Evolutionary conservation across 35 echinoderm and acorn worm genomes (phyloP), one percentile per base, ranked within the genome.

Genomic region (Apostichopus californicus): DNA sequence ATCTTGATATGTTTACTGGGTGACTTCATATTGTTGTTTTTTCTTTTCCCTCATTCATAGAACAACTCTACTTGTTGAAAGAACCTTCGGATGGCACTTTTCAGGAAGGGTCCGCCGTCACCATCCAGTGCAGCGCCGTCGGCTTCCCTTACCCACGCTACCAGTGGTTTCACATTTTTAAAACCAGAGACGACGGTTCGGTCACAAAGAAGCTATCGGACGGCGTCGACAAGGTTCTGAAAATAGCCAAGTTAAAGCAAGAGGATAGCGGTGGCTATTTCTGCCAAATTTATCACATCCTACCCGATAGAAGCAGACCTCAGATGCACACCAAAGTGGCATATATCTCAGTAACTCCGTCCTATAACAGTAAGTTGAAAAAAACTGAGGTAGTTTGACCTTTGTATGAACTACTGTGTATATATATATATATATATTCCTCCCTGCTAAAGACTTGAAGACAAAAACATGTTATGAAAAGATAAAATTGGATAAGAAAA

Each of bases 111-210:
- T 57, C 92, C 13, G 3, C 17, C 7, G 83, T 83, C n/a, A 82
- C 81, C 7, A 78, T 98, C 26, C 64, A 87, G 7, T 98, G 96
- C 57, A 72, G 91, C 15, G 96, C 93, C 53, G 95, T 61, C 58
- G 96, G 96, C 6, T 98, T 98, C 58, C 96, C 96, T 8, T 96
- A 87, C 60, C 96, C 96, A 54, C 81, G 81, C 14, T 98, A 98
- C 77, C 94, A 95, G 90, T 98, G 96, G 96, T 96, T 81, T 59
- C 92, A 87, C 68, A 80, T 90, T 0, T 73, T 88, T 65, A 90
- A 24, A 34, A 80, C 23, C 56, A 70, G 46, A 14, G 21, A 58
- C 1, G 80, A 87, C 5, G 58, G 5, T 8, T 14, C 13, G 5
- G 63, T 72, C 9, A 63, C 92, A 1, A 93, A 90, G 56, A 91